phyloP scores from a whole-genome alignment of 2,888 invertebrate species.

The Phrixothrix hirtus region DNA sequence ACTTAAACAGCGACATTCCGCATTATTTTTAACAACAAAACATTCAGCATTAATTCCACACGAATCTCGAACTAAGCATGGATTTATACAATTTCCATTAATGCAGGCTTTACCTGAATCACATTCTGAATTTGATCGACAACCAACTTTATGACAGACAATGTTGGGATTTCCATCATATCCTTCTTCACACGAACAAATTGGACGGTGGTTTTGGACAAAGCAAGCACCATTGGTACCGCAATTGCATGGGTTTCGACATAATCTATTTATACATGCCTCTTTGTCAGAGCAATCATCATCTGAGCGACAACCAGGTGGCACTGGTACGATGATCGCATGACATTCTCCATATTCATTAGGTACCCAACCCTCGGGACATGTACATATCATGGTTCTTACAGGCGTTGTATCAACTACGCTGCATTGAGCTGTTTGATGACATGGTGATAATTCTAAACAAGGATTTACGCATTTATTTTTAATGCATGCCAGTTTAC shows the following conservation, averaged over 20 bases:
- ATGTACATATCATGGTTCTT: slow-evolving; percentile 85
- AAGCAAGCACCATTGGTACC: slow-evolving; percentile 82
- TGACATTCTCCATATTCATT: slow-evolving; percentile 78
- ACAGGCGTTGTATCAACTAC: slow-evolving; percentile 85
- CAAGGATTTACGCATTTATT: slow-evolving; percentile 81
- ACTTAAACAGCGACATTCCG: slow-evolving; percentile 78
- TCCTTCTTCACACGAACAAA: slow-evolving; percentile 83
- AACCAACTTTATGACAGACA: slow-evolving; percentile 79
- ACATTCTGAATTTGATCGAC: slow-evolving; percentile 82
- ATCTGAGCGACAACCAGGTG: slow-evolving; percentile 77
- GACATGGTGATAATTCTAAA: slow-evolving; percentile 74
- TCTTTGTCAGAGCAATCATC: slow-evolving; percentile 77
- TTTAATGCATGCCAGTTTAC: slow-evolving; percentile 78
- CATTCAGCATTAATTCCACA: slow-evolving; percentile 86
- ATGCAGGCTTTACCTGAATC: slow-evolving; percentile 80
- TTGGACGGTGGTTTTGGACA: slow-evolving; percentile 81
- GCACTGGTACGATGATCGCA: slow-evolving; percentile 69
- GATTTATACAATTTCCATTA: slow-evolving; percentile 83
- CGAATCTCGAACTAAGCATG: slow-evolving; percentile 77
- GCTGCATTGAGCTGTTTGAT: slow-evolving; percentile 73
- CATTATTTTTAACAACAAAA: slow-evolving; percentile 70
- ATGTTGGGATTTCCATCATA: slow-evolving; percentile 86
- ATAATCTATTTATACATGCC: slow-evolving; percentile 84
- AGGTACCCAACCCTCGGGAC: slow-evolving; percentile 83
- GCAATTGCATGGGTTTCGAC: slow-evolving; percentile 86